phyloP scores from a whole-genome alignment of 2,888 invertebrate genomes.

The Phrixothrix hirtus region DNA sequence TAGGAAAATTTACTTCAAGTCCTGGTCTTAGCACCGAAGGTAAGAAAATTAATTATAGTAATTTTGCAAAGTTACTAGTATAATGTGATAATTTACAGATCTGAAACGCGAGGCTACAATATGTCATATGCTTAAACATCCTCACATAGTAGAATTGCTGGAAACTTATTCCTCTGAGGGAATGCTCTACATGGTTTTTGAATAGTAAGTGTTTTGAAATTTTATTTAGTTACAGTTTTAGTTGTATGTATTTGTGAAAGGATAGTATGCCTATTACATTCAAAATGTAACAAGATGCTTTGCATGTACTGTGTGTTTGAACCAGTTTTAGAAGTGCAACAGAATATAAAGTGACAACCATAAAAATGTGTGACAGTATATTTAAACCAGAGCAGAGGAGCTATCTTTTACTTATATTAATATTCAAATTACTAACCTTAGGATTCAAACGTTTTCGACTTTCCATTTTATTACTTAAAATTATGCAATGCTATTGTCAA shows the following conservation, averaged over 20 bases:
- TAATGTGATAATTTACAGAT: constrained; percentile 67
- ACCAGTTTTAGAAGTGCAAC: no score
- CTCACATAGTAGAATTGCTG: constrained; percentile 95
- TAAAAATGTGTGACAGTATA: no score
- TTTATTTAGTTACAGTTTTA: no score
- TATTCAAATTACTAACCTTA: no score
- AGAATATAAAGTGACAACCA: no score
- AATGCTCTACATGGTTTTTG: constrained; percentile 99
- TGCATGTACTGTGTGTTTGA: background rate
- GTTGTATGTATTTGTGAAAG: no score
- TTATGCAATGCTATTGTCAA: no score
- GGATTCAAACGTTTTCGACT: no score
- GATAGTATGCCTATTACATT: no score
- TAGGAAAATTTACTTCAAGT: constrained; percentile 94
- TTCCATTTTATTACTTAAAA: no score
- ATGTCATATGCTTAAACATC: constrained; percentile 98
- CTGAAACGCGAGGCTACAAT: constrained; percentile 97
- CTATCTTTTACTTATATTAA: no score
- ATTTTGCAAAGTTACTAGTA: constrained; percentile 8
- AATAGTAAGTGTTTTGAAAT: constrained; percentile 79
- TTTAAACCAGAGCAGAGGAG: no score
- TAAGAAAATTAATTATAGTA: constrained; percentile 53
- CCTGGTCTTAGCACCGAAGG: constrained; percentile 96
- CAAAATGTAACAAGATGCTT: background rate
- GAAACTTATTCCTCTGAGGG: constrained; percentile 99